Conservation (phyloP, 2,113 vertebrate genomes). For the Micronisus gabar region DNA sequence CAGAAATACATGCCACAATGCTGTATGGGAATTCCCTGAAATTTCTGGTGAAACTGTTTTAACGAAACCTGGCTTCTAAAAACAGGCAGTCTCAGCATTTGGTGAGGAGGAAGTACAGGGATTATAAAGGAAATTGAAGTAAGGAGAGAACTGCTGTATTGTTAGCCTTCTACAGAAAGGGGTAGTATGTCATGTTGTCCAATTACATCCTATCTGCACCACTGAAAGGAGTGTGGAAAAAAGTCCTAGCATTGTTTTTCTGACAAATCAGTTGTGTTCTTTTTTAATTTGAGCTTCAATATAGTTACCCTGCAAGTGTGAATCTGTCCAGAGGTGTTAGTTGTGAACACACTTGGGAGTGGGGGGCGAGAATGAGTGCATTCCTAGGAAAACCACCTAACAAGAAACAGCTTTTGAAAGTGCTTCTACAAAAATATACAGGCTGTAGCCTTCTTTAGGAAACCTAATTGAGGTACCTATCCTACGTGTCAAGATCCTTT, state of each 20-base stretch:
- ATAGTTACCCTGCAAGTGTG: neutral
- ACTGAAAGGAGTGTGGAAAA: neutral
- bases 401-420: neutral
- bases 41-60: neutral
- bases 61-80: neutral
- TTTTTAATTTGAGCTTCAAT: neutral
- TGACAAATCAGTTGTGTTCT: neutral
- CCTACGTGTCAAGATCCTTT: neutral
- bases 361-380: accelerated
- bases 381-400: neutral
- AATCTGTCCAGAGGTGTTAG: neutral
- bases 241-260: neutral
- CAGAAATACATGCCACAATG: neutral
- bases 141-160: neutral
- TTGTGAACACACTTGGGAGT: neutral
- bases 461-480: neutral
- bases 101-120: neutral
- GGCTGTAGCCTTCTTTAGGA: neutral
- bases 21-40: neutral
- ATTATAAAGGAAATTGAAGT: neutral
- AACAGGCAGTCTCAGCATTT: neutral
- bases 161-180: neutral
- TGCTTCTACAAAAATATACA: neutral
- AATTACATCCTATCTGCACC: neutral
- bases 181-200: neutral